Evolutionary conservation across 2,797 vertebrate genomes (phyloP), one percentile per base, ranked within the genome.

Genomic region (Gymnothorax javanicus): DNA sequence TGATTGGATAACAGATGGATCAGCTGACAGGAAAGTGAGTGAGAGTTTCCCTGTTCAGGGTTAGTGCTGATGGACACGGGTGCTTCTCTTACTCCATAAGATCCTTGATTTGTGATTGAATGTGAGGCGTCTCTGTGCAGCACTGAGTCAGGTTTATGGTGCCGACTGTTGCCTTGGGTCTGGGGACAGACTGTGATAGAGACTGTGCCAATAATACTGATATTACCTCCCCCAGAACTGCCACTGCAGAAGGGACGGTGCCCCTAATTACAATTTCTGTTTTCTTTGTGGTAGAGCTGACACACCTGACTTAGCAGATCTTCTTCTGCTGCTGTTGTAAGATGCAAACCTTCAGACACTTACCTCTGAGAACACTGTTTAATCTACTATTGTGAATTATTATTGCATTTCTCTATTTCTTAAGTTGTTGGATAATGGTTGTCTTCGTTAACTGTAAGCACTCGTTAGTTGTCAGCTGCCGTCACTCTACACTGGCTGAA

Each of bases 121-220:
- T 23, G 52, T 20, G 56, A 54, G 73, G 20, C 50, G 7, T 81
- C 77, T 8, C 50, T n/a, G 4, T 54, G 77, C 23, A 56, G 12
- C 77, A 50, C 77, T 81, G 50, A 56, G 77, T 20, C 8, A 54
- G 77, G 77, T 81, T 81, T 81, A 81, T 56, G 77, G 12, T 11
- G 7, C 75, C 17, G 17, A 13, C 33, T 43, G 17, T 8, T 43
- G 0, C 33, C 33, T 77, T 52, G 27, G 27, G 73, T 15, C 43
- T 77, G 3, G 23, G 54, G 77, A 81, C 23, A 52, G 77, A 56
- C n/a, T 56, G 77, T 23, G 13, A 56, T 9, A 33, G 7, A 52
- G 56, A 11, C 77, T 8, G 3, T 81, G 50, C 50, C 77, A n/a
- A 56, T 5, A 43, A n/a, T 50, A 9, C 52, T 20, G 52, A 54